phyloP scores from a whole-genome alignment of 2,113 vertebrate genomes.

The Coturnix japonica region DNA sequence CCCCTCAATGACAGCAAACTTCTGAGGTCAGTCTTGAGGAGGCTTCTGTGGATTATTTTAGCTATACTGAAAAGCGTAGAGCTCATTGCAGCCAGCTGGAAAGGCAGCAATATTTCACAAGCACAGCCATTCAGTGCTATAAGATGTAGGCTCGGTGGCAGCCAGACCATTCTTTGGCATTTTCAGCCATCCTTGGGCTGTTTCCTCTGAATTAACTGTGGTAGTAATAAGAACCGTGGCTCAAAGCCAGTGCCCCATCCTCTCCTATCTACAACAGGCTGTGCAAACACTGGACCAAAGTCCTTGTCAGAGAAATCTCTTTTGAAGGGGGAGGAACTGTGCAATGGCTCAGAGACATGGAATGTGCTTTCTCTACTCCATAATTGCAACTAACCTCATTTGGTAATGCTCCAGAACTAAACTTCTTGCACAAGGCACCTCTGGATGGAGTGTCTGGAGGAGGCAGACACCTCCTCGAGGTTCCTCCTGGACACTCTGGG shows the following conservation, averaged over 20 bases:
- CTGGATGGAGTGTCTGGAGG: conserved; percentile 30
- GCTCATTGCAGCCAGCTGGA: background rate
- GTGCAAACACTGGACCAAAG: background rate
- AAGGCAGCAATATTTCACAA: background rate
- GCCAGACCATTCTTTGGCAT: background rate
- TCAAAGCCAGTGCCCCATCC: background rate
- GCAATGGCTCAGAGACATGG: background rate
- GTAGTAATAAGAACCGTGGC: background rate
- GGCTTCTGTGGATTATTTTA: conserved; percentile 20
- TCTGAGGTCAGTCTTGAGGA: background rate
- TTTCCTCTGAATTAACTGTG: background rate
- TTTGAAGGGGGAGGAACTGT: background rate
- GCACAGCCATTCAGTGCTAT: background rate
- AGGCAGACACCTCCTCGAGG: conserved; percentile 13
- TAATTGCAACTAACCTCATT: background rate
- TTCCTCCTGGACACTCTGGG: background rate
- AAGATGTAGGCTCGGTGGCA: background rate
- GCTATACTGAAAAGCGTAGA: background rate
- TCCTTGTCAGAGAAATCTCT: background rate
- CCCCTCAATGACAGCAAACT: background rate
- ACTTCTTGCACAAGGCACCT: conserved; percentile 20
- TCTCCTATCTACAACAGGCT: background rate
- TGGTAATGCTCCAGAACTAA: conserved; percentile 27
- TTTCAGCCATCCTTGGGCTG: background rate
- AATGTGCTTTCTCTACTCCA: conserved; percentile 1